A percentile compares a stretch with the other conserved stretches of the same genome.
Evolutionary conservation across 2,113 vertebrate species (phyloP).

Genomic region (Strigops habroptila): DNA sequence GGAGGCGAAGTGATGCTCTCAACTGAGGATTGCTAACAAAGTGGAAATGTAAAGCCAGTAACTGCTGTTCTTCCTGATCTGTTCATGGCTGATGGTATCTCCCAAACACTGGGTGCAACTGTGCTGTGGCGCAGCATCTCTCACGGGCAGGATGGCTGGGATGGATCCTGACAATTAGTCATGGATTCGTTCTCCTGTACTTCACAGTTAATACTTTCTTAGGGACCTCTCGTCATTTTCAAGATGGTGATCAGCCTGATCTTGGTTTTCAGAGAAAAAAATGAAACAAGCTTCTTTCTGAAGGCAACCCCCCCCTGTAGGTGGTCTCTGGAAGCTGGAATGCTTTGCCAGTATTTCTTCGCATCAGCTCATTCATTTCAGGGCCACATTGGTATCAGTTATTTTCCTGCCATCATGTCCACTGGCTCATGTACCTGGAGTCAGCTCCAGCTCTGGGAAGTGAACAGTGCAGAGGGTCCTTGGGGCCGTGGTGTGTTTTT

Average conservation of each 20-base stretch:
- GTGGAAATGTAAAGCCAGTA: background rate
- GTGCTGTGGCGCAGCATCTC: background rate
- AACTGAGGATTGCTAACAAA: background rate
- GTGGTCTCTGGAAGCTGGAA: background rate
- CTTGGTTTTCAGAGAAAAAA: conserved; percentile 7
- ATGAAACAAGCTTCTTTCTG: background rate
- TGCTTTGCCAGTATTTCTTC: background rate
- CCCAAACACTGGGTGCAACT: background rate
- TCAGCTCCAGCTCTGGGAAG: background rate
- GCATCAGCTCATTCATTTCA: background rate
- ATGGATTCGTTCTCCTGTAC: background rate
- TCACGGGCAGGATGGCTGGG: background rate
- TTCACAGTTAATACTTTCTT: background rate
- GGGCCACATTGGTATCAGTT: background rate
- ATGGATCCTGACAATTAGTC: background rate
- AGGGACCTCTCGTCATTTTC: background rate
- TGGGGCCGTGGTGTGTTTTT: background rate
- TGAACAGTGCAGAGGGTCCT: background rate
- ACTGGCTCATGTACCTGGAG: background rate
- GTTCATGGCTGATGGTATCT: background rate
- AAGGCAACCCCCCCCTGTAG: background rate
- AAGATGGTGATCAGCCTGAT: background rate
- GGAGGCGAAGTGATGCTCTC: background rate
- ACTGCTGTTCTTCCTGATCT: background rate
- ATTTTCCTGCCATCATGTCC: background rate